Base-by-base conservation (phyloP, 2,888 invertebrate species). In the Aporophyla nigra region DNA sequence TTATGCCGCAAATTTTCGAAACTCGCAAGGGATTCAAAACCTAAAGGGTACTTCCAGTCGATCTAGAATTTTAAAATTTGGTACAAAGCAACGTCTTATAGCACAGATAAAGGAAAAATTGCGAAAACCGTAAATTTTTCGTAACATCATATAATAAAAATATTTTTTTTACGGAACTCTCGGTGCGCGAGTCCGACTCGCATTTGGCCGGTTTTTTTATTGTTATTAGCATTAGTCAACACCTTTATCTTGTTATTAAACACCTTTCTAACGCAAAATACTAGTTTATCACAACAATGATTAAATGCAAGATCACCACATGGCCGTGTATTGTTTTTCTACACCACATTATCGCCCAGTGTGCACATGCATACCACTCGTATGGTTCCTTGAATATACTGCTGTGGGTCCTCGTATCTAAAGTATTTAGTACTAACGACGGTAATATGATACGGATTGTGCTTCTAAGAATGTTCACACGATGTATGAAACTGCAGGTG, bases 371-470 rank as follows among this genome's bases (percentile, higher is more conserved):
- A n/a, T n/a, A n/a, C n/a, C n/a, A 62, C 12, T 27, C 14, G 19
- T 14, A 49, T n/a, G 46, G 19, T 61, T 54, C 59, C 40, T 10
- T 19, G 76, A 77, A 77, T n/a, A 16, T 3, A 49, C 21, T 43
- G 27, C 9, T 3, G n/a, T 53, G 5, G 16, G 19, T 51, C 9
- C 27, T 43, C 24, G 7, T 62, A 62, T 69, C n/a, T 49, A 3
- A 40, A 61, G 40, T 61, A 43, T 51, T 56, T 40, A 43, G 19
- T 61, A 33, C 12, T 40, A 33, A 51, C 16, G 9, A 6, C n/a
- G 33, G 76, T 54, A 68, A 82, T 58, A 53, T 24, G 62, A 82
- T 43, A 58, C 5, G 6, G 16, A 24, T 53, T 19, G 5, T 1
- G n/a, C 9, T 58, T 71, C 56, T 9, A 16, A 10, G 62, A 71